Conservation (phyloP, 2,888 invertebrate genomes). For the Protophormia terraenovae region DNA sequence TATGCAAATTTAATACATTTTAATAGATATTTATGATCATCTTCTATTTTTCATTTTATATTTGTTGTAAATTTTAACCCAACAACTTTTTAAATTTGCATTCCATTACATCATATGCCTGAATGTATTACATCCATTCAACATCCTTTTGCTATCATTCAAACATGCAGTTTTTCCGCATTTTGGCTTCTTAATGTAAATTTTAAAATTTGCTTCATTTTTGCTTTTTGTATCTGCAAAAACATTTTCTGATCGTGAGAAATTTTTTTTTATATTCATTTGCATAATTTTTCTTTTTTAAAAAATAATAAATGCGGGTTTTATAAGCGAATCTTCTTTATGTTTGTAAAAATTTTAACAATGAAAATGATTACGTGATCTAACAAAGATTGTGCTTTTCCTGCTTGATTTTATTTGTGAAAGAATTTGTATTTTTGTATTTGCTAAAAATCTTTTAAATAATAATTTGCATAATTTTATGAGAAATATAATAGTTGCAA, state of each 20-base stretch:
- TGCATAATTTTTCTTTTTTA: slow-evolving; percentile 41
- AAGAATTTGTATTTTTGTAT: neutral
- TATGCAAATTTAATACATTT: slow-evolving; percentile 55
- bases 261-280: slow-evolving; percentile 48
- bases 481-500: neutral
- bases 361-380: slow-evolving; percentile 47
- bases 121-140: neutral
- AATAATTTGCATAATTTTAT: slow-evolving; percentile 8
- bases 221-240: slow-evolving; percentile 18
- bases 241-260: slow-evolving; percentile 53
- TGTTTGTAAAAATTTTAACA: neutral
- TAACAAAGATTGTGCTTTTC: slow-evolving; percentile 51
- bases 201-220: slow-evolving; percentile 2
- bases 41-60: slow-evolving; percentile 20
- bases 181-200: neutral
- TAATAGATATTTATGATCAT: slow-evolving; percentile 63
- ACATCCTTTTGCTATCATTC: neutral
- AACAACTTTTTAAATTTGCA: slow-evolving; percentile 30
- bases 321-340: neutral
- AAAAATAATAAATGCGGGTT: slow-evolving; percentile 11
- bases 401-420: slow-evolving; percentile 10
- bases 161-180: slow-evolving; percentile 37
- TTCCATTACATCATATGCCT: slow-evolving; percentile 34
- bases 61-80: neutral
- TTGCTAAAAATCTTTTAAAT: neutral